A percentile compares a stretch with the other conserved stretches of the same genome.
These are phyloP conservation scores for Adineta ricciae DNA, from an alignment of 2,888 invertebrate genomes.

Conservation along the genomic window DNA sequence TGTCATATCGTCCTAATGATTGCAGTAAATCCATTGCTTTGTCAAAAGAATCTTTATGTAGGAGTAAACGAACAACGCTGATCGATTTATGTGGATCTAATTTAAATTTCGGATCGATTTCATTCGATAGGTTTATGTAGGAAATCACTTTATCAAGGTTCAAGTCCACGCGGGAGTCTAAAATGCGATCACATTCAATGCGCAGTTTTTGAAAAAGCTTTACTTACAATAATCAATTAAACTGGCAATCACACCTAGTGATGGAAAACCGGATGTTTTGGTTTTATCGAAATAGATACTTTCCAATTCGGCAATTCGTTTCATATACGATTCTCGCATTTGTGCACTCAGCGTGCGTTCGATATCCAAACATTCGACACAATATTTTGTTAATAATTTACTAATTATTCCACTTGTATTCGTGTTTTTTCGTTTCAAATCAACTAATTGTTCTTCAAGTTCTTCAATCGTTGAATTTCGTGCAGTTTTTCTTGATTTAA, in stretches of 20 bases:
- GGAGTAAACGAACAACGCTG: background rate
- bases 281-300: background rate
- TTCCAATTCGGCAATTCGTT: background rate
- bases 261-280: background rate
- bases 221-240: conserved; percentile 1
- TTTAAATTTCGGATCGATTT: background rate
- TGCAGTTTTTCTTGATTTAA: background rate
- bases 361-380: background rate
- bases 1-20: background rate
- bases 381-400: conserved; percentile 1
- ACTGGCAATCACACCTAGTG: background rate
- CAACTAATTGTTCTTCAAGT: background rate
- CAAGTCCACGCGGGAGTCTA: background rate
- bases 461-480: background rate
- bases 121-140: background rate
- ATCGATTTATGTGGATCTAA: conserved; percentile 4
- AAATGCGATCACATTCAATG: too few species aligned
- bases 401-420: background rate
- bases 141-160: background rate
- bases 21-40: background rate
- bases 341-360: background rate
- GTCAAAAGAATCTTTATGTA: background rate
- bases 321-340: background rate
- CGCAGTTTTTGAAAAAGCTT: too few species aligned
- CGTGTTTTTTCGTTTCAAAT: background rate